Conservation (phyloP, 1,140 invertebrate genomes). For the Drosophila rufa region DNA sequence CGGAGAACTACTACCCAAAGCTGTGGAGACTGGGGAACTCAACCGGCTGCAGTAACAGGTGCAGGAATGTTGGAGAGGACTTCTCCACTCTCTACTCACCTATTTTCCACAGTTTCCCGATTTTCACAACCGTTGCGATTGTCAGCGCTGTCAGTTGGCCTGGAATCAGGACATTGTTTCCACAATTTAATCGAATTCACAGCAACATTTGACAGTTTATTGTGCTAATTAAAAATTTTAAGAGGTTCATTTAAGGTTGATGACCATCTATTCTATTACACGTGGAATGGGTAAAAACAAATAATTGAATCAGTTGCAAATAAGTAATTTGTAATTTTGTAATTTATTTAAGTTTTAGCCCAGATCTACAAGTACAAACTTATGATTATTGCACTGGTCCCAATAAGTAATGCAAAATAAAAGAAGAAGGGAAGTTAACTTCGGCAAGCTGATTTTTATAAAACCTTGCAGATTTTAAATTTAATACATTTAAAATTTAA, state of each 20-base stretch:
- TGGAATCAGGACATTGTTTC: conserved; percentile 15
- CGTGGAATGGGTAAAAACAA: neutral
- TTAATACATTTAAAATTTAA: no score
- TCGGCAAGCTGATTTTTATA: no score
- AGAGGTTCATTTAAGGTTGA: conserved; percentile 6
- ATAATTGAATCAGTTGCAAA: neutral
- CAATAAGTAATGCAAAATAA: no score
- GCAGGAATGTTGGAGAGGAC: neutral
- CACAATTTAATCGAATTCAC: conserved; percentile 67
- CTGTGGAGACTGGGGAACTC: conserved; percentile 30
- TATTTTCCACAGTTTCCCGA: neutral
- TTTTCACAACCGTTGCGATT: conserved; percentile 43
- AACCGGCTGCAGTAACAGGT: conserved; percentile 46
- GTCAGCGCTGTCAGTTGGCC: conserved; percentile 38
- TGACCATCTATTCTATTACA: neutral
- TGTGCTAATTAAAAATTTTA: conserved; percentile 61
- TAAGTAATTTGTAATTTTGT: no score
- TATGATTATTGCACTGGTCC: no score
- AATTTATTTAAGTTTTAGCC: no score
- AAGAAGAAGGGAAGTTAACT: no score
- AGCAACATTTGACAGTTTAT: conserved; percentile 62
- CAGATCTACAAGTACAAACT: no score
- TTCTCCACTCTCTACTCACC: neutral
- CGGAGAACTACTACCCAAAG: conserved; percentile 8
- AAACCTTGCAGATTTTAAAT: no score